A percentile compares a stretch with the other conserved stretches of the same genome.
phyloP scores from a whole-genome alignment of 2,797 vertebrate genomes.

The Chloroceryle amazona region DNA sequence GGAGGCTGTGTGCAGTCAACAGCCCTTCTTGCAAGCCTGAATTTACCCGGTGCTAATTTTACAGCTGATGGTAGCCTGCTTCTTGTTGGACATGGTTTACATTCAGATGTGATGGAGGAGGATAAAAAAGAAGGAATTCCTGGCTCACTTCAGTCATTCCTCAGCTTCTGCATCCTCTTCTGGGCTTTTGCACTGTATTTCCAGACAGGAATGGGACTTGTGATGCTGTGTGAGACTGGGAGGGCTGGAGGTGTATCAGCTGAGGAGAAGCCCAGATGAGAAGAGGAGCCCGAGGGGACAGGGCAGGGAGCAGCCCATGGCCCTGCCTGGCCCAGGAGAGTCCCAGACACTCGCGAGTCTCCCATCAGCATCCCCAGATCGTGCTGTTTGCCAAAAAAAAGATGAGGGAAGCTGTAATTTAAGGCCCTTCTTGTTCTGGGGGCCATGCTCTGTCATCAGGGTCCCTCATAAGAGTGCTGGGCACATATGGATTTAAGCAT shows the following conservation, averaged over 20 bases:
- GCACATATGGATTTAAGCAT: fast-evolving
- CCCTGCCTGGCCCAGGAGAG: background rate
- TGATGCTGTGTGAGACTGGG: background rate
- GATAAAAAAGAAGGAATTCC: background rate
- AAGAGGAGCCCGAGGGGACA: background rate
- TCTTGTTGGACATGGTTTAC: constrained; percentile 36
- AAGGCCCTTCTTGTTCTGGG: fast-evolving
- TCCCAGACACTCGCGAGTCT: background rate
- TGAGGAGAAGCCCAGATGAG: background rate
- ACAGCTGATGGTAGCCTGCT: constrained; percentile 20
- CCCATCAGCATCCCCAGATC: background rate
- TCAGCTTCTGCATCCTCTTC: background rate
- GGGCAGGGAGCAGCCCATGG: background rate
- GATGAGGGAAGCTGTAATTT: background rate
- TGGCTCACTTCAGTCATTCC: background rate
- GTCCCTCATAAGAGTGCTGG: background rate
- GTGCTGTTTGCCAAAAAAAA: background rate
- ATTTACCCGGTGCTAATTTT: constrained; percentile 32
- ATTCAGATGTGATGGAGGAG: background rate
- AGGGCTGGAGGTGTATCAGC: background rate
- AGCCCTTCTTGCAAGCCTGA: background rate
- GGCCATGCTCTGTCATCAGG: background rate
- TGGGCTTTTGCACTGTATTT: background rate
- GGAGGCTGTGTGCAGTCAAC: constrained; percentile 11
- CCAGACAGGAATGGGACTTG: fast-evolving